Percentiles rank a stretch among this genome's conserved stretches.
These are phyloP conservation scores for Eubasilissa splendida DNA, from an alignment of 2,888 invertebrate species.

Conservation along the genomic window DNA sequence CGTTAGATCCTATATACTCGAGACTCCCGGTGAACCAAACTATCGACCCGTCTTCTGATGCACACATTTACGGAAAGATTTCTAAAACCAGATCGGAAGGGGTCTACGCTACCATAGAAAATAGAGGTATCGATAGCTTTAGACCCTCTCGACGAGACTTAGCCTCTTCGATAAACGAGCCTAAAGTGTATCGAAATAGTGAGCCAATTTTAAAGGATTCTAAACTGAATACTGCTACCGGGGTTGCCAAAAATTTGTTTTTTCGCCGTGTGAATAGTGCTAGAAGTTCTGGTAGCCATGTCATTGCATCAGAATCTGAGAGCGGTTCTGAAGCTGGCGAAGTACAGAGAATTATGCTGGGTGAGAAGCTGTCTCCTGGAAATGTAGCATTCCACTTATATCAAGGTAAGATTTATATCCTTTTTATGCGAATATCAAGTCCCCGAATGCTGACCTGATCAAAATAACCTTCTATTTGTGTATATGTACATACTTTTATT, in stretches of 20 bases:
- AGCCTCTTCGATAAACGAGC: background rate
- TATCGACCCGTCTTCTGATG: background rate
- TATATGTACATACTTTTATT: too few relatives aligned
- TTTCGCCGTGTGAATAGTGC: conserved; percentile 60
- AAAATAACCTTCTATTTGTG: too few relatives aligned
- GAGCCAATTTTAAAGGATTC: conserved; percentile 49
- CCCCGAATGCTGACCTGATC: too few relatives aligned
- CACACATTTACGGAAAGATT: conserved; percentile 46
- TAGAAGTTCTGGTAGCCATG: conserved; percentile 60
- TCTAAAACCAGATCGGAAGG: conserved; percentile 14
- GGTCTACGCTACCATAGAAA: conserved; percentile 56
- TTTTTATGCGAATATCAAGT: background rate
- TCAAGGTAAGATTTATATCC: conserved; percentile 15
- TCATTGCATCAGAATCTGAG: conserved; percentile 74
- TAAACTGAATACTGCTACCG: conserved; percentile 48
- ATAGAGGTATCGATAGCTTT: conserved; percentile 64
- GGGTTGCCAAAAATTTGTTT: conserved; percentile 52
- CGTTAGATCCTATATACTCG: background rate
- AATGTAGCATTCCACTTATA: background rate
- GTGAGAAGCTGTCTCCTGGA: conserved; percentile 52
- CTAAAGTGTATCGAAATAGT: conserved; percentile 63
- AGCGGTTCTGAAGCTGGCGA: conserved; percentile 83
- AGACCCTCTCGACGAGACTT: background rate
- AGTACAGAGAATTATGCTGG: conserved; percentile 76
- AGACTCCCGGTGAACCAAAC: background rate